Percentiles rank a stretch among this genome's conserved stretches.
These are phyloP conservation scores for Calidris pugnax DNA, from an alignment of 2,113 vertebrate species.

Conservation along the genomic window DNA sequence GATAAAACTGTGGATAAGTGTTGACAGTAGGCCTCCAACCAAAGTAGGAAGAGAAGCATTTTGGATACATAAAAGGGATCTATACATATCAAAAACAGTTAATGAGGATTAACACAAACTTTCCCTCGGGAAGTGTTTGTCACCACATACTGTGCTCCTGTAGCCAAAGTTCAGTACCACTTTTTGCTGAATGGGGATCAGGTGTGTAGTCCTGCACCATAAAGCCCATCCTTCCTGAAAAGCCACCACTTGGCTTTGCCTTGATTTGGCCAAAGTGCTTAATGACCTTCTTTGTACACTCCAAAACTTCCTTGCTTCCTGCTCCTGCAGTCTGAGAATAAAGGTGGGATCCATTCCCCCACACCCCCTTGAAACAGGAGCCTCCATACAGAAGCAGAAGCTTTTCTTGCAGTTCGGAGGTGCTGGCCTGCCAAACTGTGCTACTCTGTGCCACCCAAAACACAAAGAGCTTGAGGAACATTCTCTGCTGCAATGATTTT, in stretches of 20 bases:
- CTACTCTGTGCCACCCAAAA: background rate
- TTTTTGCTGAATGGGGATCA: background rate
- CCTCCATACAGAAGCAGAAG: fast-evolving
- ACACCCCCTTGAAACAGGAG: background rate
- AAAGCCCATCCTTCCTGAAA: background rate
- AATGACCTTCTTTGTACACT: too few species aligned
- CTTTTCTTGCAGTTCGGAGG: background rate
- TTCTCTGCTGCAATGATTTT: background rate
- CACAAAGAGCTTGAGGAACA: background rate
- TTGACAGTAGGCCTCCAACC: too few species aligned
- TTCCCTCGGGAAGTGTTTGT: background rate
- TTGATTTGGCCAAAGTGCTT: background rate
- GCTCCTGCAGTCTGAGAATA: background rate
- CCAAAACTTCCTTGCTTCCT: background rate
- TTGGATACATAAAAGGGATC: too few species aligned
- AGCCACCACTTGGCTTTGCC: background rate
- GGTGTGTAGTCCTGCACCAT: background rate
- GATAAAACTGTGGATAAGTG: too few species aligned
- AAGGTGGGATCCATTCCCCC: background rate
- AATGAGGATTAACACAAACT: background rate
- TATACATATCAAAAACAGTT: background rate
- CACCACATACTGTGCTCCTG: fast-evolving
- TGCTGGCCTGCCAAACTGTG: background rate
- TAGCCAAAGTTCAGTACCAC: background rate
- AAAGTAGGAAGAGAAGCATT: too few species aligned